Evolutionary conservation across 1,140 invertebrate genomes (phyloP), one percentile per base, ranked within the genome.

Genomic region (Paraescarpia echinospica): DNA sequence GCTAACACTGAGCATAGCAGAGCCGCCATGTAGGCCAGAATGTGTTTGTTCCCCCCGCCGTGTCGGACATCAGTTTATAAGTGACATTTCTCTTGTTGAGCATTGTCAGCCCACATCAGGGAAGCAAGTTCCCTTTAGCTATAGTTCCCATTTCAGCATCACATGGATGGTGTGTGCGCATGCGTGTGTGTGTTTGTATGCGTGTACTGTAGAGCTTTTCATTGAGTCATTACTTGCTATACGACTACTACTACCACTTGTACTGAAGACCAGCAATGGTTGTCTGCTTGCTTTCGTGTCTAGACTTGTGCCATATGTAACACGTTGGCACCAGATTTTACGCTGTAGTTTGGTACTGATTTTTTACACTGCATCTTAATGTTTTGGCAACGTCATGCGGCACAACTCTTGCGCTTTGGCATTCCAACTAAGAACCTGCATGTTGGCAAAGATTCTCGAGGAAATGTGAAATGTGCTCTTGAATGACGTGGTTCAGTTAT

Each of bases 161-260:
- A 27, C 59, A 31, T 77, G 59, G 59, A 77, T 77, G 59, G 59
- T 77, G 59, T 77, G 59, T 77, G 59, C 22, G 59, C 22, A 18
- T 31, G 27, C 27, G 22, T 31, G 27, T 27, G 59, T 77, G 59
- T 77, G 59, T 77, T 12, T 77, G 22, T 77, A 22, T 77, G 59
- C 22, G 22, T 77, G 41, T 41, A 41, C 41, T 41, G 59, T 77
- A 77, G 59, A 77, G 59, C 59, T 77, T 77, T 77, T 77, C 59
- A 18, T 77, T 18, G 59, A 77, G 14, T 77, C 59, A 77, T 77
- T 77, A 77, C 59, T 77, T 77, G 59, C 59, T 77, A 77, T 77
- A 77, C 59, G 59, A 77, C 59, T 77, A 77, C 59, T 77, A 77
- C 59, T 77, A 77, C 59, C 59, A 77, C 59, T 77, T 77, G 59